Conservation (phyloP, 2,888 invertebrate genomes). For the Mactromeris polynyma region DNA sequence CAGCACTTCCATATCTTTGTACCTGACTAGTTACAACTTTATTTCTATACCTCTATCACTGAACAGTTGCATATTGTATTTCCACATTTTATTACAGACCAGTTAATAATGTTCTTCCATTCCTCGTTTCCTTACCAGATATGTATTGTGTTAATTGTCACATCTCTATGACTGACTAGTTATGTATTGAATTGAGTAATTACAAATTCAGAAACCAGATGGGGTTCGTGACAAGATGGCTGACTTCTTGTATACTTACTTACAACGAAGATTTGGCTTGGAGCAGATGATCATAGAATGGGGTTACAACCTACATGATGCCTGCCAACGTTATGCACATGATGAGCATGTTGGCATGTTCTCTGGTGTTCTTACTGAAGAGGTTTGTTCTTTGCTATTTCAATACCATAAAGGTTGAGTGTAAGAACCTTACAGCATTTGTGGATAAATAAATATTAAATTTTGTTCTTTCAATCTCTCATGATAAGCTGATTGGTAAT, state of each 20-base stretch:
- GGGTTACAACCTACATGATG: constrained; percentile 86
- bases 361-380: constrained; percentile 82
- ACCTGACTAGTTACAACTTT: too few relatives aligned
- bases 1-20: too few relatives aligned
- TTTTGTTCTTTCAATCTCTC: not conserved
- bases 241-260: constrained; percentile 83
- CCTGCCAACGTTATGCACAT: constrained; percentile 83
- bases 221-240: constrained; percentile 80
- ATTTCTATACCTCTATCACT: too few relatives aligned
- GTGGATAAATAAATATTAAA: not conserved
- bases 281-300: constrained; percentile 86
- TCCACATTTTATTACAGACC: too few relatives aligned
- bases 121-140: too few relatives aligned
- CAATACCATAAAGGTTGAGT: not conserved
- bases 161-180: too few relatives aligned
- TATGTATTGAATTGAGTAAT: too few relatives aligned
- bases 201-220: constrained; percentile 77
- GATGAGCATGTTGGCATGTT: constrained; percentile 85
- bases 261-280: constrained; percentile 81
- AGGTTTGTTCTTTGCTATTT: constrained; percentile 71
- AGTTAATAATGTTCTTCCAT: too few relatives aligned
- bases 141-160: too few relatives aligned
- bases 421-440: too few relatives aligned
- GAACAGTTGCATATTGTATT: too few relatives aligned
- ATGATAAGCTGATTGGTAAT: too few relatives aligned